Base-by-base conservation (phyloP, 53 echinoderm and acorn worm genomes). In the Hippasteria phrygiana region DNA sequence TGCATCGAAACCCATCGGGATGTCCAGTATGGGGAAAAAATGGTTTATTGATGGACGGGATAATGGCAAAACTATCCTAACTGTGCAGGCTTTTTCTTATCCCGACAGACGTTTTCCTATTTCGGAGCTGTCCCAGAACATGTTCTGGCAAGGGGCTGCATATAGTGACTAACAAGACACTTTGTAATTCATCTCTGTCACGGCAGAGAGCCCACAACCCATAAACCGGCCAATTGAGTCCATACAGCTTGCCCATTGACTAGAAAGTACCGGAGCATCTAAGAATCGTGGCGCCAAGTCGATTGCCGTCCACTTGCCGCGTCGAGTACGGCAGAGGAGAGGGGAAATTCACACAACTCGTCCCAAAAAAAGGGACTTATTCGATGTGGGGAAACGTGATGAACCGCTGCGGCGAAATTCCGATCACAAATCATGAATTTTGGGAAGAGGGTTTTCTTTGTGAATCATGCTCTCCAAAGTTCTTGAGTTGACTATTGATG, bases 381-480 rank as follows among this genome's bases (percentile, higher is more conserved):
- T 50, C 28, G 31, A 48, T 75, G 48, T 48, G 50, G 16, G 29
- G 32, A 46, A 46, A 46, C 75, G 47, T 32, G 46, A 29, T 12
- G 13, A 43, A 16, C 24, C 43, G 40, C 62, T 22, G n/a, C 43
- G 9, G 1, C 14, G 41, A 9, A 74, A 47, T 75, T 50, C 50
- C 75, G 24, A 75, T 75, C 75, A 75, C 75, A 75, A 75, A 50
- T 75, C 75, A 75, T 50, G 50, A 75, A 28, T 50, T 31, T 48
- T 27, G 43, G 26, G 47, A 46, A 46, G 33, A 47, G 75, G 75
- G 75, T 75, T 75, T 46, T 75, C 75, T 50, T 75, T 75, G 10
- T 75, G 50, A 75, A 27, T 75, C 75, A 75, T 41, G 51, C 42
- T 32, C 47, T 75, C 17, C 2, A 31, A 50, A 75, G 75, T 75